Conservation (phyloP, 37 sponge, comb jelly and placozoan genomes). For the Diacarnus erythraeanus region DNA sequence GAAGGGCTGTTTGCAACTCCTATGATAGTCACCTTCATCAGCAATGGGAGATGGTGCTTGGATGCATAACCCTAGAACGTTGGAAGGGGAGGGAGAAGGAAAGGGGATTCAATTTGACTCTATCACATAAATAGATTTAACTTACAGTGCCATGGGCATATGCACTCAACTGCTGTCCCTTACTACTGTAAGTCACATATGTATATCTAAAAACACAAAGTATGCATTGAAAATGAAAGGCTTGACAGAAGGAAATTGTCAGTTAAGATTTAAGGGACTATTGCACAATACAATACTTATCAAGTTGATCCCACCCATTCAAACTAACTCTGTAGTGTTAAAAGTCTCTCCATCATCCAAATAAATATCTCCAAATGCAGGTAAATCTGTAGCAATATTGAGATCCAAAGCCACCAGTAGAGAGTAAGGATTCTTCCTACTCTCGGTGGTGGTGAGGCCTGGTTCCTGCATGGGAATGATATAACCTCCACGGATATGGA, state of each 20-base stretch:
- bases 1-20: neutral
- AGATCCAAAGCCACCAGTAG: slow-evolving; percentile 79
- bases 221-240: no score
- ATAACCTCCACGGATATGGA: slow-evolving; percentile 67
- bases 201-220: neutral
- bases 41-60: neutral
- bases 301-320: neutral
- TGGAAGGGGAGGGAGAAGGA: neutral
- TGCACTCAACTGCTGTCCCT: neutral
- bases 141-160: neutral
- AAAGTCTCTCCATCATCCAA: slow-evolving; percentile 23
- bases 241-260: neutral
- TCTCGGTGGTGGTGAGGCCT: slow-evolving; percentile 66
- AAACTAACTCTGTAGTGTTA: neutral
- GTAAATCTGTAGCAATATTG: neutral
- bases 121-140: no score
- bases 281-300: neutral
- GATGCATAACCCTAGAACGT: neutral
- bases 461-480: slow-evolving; percentile 55
- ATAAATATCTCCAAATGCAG: slow-evolving; percentile 68
- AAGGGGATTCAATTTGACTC: no score
- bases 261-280: neutral
- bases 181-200: neutral
- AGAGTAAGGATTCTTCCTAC: slow-evolving; percentile 62
- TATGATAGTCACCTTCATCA: neutral